phyloP scores from a whole-genome alignment of 2,113 vertebrate species.

The Centrocercus urophasianus region DNA sequence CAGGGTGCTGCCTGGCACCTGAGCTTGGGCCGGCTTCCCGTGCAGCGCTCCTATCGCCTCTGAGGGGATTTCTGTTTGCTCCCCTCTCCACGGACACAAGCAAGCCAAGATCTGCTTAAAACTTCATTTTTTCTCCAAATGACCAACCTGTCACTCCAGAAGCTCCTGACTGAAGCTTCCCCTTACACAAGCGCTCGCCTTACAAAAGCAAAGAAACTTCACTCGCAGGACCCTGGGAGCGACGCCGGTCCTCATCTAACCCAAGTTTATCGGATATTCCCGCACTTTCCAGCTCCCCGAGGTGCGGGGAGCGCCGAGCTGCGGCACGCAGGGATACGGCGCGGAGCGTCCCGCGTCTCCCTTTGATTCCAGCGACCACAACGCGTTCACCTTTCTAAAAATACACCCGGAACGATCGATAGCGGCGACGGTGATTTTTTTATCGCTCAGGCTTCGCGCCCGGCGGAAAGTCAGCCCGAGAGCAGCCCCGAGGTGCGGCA shows the following conservation, averaged over 20 bases:
- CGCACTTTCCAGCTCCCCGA: background rate
- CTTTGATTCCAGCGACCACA: constrained; percentile 12
- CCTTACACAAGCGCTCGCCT: background rate
- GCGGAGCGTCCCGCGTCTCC: background rate
- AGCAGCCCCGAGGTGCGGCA: no score
- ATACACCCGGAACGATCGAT: background rate
- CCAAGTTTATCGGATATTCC: constrained; percentile 58
- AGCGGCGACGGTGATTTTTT: no score
- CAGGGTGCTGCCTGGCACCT: background rate
- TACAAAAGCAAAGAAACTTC: constrained; percentile 42
- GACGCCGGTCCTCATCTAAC: constrained; percentile 52
- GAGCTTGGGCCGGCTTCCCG: background rate
- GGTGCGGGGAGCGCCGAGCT: background rate
- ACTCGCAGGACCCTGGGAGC: constrained; percentile 24
- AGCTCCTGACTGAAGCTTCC: background rate
- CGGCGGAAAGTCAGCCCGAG: no score
- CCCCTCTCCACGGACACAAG: background rate
- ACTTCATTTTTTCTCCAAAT: background rate
- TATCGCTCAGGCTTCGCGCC: no score
- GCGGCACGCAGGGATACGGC: background rate
- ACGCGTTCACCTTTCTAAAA: constrained; percentile 20
- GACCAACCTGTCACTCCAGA: background rate
- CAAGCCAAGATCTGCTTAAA: background rate
- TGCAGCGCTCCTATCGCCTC: background rate
- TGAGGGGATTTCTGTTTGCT: background rate